These are phyloP conservation scores for Brachionus sp. DNA, from an alignment of 1,140 invertebrate species.

Conservation along the genomic window DNA sequence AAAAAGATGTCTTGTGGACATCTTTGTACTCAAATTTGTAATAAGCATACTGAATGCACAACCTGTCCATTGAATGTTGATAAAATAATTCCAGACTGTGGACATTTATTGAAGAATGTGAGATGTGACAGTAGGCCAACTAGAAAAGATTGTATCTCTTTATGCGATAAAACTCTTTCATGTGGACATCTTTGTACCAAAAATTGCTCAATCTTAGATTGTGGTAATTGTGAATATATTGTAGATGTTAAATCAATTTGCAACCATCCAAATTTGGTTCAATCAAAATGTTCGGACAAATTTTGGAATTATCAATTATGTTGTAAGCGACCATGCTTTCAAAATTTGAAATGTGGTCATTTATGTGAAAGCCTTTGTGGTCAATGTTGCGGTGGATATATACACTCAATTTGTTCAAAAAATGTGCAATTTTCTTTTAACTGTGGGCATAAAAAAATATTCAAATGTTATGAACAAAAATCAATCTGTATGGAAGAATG, in stretches of 20 bases:
- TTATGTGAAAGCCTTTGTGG: background rate
- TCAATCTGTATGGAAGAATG: background rate
- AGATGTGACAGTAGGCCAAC: background rate
- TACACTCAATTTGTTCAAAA: background rate
- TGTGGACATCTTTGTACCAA: constrained; percentile 36
- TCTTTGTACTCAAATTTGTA: no score
- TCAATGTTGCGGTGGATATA: background rate
- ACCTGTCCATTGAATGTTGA: background rate
- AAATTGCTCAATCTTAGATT: constrained; percentile 37
- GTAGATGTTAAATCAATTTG: background rate
- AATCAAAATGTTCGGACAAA: background rate
- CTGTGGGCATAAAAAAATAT: background rate
- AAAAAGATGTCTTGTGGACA: background rate
- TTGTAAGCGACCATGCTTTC: constrained; percentile 50
- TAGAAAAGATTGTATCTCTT: background rate
- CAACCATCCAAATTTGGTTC: background rate
- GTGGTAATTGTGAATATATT: background rate
- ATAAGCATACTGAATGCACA: no score
- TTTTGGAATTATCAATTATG: background rate
- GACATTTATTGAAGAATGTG: background rate
- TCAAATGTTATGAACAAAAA: background rate
- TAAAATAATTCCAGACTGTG: background rate
- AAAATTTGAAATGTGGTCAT: constrained; percentile 1
- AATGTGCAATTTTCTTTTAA: background rate
- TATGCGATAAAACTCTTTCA: constrained; percentile 48